A percentile compares a stretch with the other conserved stretches of the same genome.
phyloP scores from a whole-genome alignment of 2,113 vertebrate species.

The Chlorodrepanis virens region DNA sequence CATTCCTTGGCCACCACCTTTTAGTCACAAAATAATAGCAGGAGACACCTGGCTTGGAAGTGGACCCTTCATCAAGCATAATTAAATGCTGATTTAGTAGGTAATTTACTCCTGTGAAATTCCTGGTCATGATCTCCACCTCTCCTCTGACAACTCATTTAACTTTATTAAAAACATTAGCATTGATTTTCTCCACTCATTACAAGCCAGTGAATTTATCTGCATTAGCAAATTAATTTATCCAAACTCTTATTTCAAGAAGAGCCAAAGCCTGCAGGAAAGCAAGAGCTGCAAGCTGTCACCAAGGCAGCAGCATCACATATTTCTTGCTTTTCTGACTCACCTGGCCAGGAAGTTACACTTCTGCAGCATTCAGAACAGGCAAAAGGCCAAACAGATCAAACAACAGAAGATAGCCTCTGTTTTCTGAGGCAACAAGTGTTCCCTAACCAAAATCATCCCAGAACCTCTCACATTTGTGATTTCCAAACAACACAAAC shows the following conservation, averaged over 20 bases:
- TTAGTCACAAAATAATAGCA: neutral
- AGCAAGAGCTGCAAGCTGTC: neutral
- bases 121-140: neutral
- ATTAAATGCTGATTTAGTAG: neutral
- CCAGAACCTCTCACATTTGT: fast-evolving
- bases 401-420: neutral
- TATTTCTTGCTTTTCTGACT: neutral
- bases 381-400: neutral
- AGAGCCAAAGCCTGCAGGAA: neutral
- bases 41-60: neutral
- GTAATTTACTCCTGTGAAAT: neutral
- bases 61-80: neutral
- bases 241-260: neutral
- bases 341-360: neutral
- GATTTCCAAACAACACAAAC: neutral
- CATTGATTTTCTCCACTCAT: slow-evolving; percentile 16
- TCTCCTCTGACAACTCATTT: neutral
- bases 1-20: neutral
- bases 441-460: neutral
- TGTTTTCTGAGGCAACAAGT: neutral
- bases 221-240: neutral
- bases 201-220: slow-evolving; percentile 2
- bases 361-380: neutral
- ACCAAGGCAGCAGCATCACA: neutral
- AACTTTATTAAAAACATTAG: slow-evolving; percentile 10